These are phyloP conservation scores for Drosophila mauritiana DNA, from an alignment of 1,140 invertebrate genomes.

Conservation along the genomic window DNA sequence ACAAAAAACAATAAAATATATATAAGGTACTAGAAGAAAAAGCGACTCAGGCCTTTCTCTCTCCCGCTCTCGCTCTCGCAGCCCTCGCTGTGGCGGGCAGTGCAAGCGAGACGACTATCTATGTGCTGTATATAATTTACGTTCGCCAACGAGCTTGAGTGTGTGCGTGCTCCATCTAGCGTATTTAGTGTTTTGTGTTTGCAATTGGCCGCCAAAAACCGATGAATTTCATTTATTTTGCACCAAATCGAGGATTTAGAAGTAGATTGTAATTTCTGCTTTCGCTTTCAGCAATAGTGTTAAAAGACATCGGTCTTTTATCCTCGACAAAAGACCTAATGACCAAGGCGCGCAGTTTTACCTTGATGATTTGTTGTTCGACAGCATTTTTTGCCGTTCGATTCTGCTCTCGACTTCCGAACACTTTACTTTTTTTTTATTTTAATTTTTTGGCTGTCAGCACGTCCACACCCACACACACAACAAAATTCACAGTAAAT, in stretches of 20 bases:
- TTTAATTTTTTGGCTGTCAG: constrained; percentile 19
- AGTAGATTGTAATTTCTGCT: not conserved
- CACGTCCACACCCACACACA: constrained; percentile 58
- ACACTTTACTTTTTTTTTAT: constrained; percentile 8
- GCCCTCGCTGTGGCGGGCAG: not conserved
- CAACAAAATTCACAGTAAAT: constrained; percentile 58
- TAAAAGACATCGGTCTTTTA: not conserved
- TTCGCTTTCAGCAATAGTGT: not conserved
- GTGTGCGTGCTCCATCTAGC: constrained; percentile 42
- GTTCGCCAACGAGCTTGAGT: constrained; percentile 28
- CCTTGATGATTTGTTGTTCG: constrained; percentile 51
- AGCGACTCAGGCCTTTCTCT: constrained; percentile 14
- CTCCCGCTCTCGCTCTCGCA: constrained; percentile 15
- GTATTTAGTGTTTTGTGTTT: constrained; percentile 58
- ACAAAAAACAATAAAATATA: constrained; percentile 21
- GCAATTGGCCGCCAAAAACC: constrained; percentile 65
- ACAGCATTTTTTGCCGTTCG: constrained; percentile 59
- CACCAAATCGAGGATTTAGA: not conserved
- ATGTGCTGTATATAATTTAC: constrained; percentile 31
- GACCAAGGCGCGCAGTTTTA: constrained; percentile 56
- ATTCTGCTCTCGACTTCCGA: constrained; percentile 8
- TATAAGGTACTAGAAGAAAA: constrained; percentile 31
- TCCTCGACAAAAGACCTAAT: constrained; percentile 12
- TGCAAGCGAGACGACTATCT: constrained; percentile 28
- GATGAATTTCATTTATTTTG: constrained; percentile 3